Percentiles rank a stretch among this genome's conserved stretches.
Conservation (phyloP, 2,888 invertebrate genomes). For the Biston betularia region DNA sequence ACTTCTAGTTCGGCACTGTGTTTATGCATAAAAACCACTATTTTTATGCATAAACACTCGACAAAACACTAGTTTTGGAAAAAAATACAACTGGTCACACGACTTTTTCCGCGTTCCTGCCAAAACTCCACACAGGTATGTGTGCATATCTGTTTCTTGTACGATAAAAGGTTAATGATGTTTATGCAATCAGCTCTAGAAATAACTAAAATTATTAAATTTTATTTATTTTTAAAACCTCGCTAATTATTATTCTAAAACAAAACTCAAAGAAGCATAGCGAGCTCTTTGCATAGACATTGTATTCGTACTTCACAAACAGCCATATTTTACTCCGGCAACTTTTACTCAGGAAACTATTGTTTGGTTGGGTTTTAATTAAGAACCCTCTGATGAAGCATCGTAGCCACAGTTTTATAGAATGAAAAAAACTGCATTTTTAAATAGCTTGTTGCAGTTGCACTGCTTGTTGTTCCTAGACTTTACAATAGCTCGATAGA, state of each 20-base stretch:
- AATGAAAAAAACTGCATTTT: slow-evolving; percentile 44
- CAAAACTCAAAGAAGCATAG: slow-evolving; percentile 1
- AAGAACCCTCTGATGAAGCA: slow-evolving; percentile 64
- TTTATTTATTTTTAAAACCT: neutral
- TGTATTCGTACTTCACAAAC: slow-evolving; percentile 46
- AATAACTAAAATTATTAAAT: neutral
- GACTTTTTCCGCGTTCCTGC: too few relatives aligned
- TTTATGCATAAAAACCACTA: too few relatives aligned
- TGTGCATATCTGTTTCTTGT: too few relatives aligned
- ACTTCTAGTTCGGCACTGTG: too few relatives aligned
- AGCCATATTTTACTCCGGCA: slow-evolving; percentile 53
- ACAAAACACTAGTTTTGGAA: too few relatives aligned
- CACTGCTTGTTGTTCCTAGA: neutral
- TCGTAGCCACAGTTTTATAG: slow-evolving; percentile 52
- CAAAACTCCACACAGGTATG: too few relatives aligned
- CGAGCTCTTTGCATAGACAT: slow-evolving; percentile 44
- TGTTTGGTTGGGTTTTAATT: slow-evolving; percentile 65
- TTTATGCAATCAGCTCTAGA: too few relatives aligned
- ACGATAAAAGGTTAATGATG: neutral
- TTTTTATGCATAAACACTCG: too few relatives aligned
- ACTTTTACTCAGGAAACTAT: slow-evolving; percentile 43
- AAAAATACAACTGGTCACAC: too few relatives aligned
- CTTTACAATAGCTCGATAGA: too few relatives aligned
- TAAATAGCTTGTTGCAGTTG: slow-evolving; percentile 25
- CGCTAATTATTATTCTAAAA: slow-evolving; percentile 9